Evolutionary conservation across 1,140 invertebrate species (phyloP).

Genomic region (Hylyphantes graminicola): DNA sequence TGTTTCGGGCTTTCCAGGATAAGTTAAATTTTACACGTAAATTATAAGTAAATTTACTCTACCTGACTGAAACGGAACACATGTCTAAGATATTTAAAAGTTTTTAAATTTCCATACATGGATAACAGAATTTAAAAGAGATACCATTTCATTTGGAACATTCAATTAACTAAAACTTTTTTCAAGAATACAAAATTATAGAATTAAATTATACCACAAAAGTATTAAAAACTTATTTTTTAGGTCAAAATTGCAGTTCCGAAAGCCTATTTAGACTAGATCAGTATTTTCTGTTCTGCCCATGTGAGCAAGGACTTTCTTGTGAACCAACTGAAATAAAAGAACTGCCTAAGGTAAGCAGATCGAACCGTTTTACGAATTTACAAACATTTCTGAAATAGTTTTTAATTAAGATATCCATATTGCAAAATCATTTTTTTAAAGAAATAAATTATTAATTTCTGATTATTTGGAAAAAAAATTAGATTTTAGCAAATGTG

Average conservation of each 20-base stretch:
- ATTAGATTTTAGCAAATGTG: background rate
- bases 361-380: background rate
- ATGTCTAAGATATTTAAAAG: too few species aligned
- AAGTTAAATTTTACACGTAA: too few species aligned
- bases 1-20: too few species aligned
- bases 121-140: too few species aligned
- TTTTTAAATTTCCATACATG: too few species aligned
- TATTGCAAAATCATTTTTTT: background rate
- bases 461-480: background rate
- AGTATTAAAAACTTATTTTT: background rate
- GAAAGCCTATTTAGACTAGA: background rate
- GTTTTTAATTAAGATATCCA: background rate
- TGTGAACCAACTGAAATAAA: constrained; percentile 34
- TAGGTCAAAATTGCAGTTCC: constrained; percentile 1
- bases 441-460: background rate
- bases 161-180: background rate
- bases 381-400: background rate
- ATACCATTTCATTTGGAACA: background rate
- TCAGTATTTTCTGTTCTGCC: background rate
- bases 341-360: constrained; percentile 27
- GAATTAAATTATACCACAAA: background rate
- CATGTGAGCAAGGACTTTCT: background rate
- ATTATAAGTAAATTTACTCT: too few species aligned
- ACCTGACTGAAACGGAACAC: too few species aligned
- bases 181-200: background rate